Percentiles rank a stretch among this genome's conserved stretches.
Evolutionary conservation across 2,888 invertebrate species (phyloP).

Genomic region (Siphlonurus alternatus): DNA sequence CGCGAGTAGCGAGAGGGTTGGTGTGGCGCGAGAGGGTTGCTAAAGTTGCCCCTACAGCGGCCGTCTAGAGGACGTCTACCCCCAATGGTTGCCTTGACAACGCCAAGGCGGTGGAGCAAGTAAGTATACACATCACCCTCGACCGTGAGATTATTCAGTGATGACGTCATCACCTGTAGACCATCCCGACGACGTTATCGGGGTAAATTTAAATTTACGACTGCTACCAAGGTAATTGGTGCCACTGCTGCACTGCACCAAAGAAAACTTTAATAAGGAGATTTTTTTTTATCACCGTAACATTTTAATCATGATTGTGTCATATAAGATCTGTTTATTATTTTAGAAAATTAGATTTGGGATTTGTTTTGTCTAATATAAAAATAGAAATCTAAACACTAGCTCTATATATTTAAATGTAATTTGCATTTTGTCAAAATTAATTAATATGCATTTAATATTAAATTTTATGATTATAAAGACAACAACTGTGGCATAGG

Average conservation of each 20-base stretch:
- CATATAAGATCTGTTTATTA: too few species aligned
- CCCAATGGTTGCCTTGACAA: not conserved
- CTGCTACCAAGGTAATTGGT: not conserved
- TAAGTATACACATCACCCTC: not conserved
- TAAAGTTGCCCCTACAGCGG: not conserved
- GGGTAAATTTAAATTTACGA: not conserved
- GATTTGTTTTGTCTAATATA: too few species aligned
- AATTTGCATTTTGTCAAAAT: too few species aligned
- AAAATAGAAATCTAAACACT: too few species aligned
- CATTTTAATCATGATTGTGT: too few species aligned
- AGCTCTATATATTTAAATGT: too few species aligned
- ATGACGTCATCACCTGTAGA: not conserved
- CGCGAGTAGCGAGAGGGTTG: not conserved
- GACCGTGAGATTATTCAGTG: not conserved
- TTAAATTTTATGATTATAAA: too few species aligned
- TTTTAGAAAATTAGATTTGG: too few species aligned
- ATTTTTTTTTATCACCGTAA: too few species aligned
- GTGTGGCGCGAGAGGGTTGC: not conserved
- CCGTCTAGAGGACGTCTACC: not conserved
- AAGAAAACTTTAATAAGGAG: too few species aligned
- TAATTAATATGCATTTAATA: too few species aligned
- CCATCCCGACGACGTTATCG: not conserved
- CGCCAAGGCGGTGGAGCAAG: not conserved
- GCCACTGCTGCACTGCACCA: not conserved
- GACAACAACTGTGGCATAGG: too few species aligned